Evolutionary conservation across 2,888 invertebrate genomes (phyloP).

Genomic region (Metallyticus violacea): DNA sequence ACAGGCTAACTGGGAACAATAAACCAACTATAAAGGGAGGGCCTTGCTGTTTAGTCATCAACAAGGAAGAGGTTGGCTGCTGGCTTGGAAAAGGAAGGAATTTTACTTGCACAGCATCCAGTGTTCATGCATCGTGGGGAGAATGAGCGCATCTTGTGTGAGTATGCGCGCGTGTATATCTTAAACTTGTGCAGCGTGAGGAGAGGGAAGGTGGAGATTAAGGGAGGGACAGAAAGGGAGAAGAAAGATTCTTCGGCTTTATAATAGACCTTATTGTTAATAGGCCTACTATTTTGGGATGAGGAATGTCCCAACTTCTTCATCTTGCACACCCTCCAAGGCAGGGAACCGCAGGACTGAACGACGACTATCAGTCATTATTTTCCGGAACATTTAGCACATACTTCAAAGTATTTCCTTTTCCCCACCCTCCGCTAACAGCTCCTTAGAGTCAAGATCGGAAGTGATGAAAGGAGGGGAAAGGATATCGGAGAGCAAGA

Average conservation of each 20-base stretch:
- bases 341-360: neutral
- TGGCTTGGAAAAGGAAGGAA: neutral
- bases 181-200: neutral
- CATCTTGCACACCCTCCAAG: neutral
- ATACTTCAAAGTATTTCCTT: conserved; percentile 49
- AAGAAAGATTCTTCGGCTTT: neutral
- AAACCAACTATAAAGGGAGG: conserved; percentile 3
- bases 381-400: conserved; percentile 53
- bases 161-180: neutral
- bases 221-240: neutral
- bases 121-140: neutral
- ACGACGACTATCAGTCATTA: conserved; percentile 52
- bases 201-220: too few relatives aligned
- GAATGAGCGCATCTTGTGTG: neutral
- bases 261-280: conserved; percentile 10
- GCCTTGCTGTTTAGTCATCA: neutral
- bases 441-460: conserved; percentile 2
- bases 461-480: neutral
- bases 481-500: neutral
- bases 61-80: neutral
- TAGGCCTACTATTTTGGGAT: neutral
- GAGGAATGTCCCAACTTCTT: conserved; percentile 15
- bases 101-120: neutral
- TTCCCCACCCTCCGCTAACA: conserved; percentile 34
- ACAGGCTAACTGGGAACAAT: conserved; percentile 14